These are phyloP conservation scores for Atlantisia rogersi DNA, from an alignment of 2,113 vertebrate species.

Conservation along the genomic window DNA sequence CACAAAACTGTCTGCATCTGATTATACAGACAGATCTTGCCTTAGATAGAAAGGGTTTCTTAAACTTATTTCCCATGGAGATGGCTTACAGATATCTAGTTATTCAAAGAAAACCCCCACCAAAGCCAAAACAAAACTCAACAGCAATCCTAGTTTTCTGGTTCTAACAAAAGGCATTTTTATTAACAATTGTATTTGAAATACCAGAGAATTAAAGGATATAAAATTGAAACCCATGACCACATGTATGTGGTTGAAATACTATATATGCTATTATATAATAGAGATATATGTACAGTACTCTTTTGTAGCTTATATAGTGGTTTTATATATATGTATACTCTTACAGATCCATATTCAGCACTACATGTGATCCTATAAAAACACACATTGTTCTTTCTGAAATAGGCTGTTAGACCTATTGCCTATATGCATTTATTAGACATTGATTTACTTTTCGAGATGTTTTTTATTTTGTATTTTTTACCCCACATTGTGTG, in stretches of 20 bases:
- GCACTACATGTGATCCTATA: neutral
- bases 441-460: neutral
- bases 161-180: neutral
- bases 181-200: neutral
- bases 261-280: neutral
- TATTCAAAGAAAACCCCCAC: neutral
- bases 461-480: neutral
- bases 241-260: neutral
- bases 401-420: neutral
- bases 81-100: neutral
- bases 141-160: neutral
- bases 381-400: neutral
- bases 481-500: neutral
- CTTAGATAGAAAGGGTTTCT: neutral
- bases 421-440: accelerated
- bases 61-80: neutral
- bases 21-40: neutral
- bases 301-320: neutral
- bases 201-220: neutral
- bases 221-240: neutral
- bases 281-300: neutral
- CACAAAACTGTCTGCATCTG: neutral
- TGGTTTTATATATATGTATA: neutral
- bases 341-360: neutral
- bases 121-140: no score